phyloP scores from a whole-genome alignment of 2,113 vertebrate species.

The Fukomys damarensis region DNA sequence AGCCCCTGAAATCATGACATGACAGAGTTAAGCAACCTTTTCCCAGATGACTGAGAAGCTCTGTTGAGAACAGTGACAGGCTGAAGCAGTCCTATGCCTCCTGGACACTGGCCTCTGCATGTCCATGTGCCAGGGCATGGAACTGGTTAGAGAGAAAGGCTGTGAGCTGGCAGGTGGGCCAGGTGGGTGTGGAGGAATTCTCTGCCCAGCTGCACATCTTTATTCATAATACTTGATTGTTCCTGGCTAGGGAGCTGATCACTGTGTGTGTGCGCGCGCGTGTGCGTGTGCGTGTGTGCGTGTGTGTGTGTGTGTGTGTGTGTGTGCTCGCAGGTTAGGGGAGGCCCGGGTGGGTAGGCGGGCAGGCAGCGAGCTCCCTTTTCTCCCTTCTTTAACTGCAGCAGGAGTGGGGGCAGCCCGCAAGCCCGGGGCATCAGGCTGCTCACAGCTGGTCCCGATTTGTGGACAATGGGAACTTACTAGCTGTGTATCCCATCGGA shows the following conservation, averaged over 20 bases:
- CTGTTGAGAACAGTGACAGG: neutral
- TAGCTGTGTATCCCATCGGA: constrained; percentile 64
- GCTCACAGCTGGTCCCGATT: constrained; percentile 82
- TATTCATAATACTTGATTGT: constrained; percentile 81
- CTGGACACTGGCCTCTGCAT: neutral
- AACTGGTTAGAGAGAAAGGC: neutral
- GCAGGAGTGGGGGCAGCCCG: constrained; percentile 64
- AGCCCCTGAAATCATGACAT: neutral
- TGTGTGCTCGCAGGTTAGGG: neutral
- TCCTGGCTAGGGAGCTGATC: constrained; percentile 74
- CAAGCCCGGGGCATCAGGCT: constrained; percentile 67
- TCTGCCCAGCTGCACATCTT: constrained; percentile 81
- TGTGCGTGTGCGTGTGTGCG: neutral
- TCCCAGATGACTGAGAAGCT: neutral
- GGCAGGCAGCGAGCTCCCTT: constrained; percentile 51
- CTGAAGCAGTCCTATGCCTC: neutral
- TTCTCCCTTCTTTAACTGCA: constrained; percentile 66
- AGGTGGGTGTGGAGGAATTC: constrained; percentile 79
- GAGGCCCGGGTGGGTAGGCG: constrained; percentile 9
- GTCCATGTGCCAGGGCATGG: neutral
- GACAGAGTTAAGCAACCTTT: neutral
- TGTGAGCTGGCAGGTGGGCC: constrained; percentile 55
- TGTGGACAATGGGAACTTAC: constrained; percentile 79
- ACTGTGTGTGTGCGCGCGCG: neutral
- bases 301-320: neutral